phyloP scores from a whole-genome alignment of 1,140 invertebrate species.

The Lepeophtheirus salmonis region DNA sequence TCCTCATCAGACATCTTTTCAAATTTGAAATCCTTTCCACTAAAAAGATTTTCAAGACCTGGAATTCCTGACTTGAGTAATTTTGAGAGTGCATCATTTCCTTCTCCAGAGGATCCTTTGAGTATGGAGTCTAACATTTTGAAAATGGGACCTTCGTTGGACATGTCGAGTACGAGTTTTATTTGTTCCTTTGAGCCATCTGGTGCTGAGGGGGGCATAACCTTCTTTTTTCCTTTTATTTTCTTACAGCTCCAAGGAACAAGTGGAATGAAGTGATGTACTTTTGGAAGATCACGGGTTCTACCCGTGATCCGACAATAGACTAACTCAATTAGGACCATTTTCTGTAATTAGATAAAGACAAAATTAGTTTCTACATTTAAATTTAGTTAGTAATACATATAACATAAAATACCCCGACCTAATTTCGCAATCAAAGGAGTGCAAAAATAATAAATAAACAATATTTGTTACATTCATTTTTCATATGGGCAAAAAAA shows the following conservation, averaged over 20 bases:
- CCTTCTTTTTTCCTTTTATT: conserved; percentile 14
- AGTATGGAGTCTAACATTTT: conserved; percentile 17
- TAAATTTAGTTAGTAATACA: too few species aligned
- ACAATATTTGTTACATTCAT: too few species aligned
- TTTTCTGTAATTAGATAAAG: conserved; percentile 1
- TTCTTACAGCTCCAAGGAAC: conserved; percentile 5
- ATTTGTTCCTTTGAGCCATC: conserved; percentile 11
- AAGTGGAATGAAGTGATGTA: conserved; percentile 10
- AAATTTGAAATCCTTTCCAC: conserved; percentile 5
- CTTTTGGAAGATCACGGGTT: conserved; percentile 13
- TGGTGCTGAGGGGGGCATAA: neutral
- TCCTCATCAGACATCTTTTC: conserved; percentile 18
- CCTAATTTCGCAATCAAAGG: too few species aligned
- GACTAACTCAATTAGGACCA: conserved; percentile 17
- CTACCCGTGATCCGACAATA: conserved; percentile 17
- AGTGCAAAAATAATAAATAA: too few species aligned
- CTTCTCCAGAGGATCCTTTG: conserved; percentile 1
- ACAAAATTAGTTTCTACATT: too few species aligned
- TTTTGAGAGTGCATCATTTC: conserved; percentile 7
- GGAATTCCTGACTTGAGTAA: conserved; percentile 16
- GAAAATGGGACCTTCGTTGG: conserved; percentile 19
- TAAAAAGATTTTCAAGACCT: conserved; percentile 8
- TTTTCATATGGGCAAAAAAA: too few species aligned
- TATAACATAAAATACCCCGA: too few species aligned
- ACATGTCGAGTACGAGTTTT: conserved; percentile 18